These are phyloP conservation scores for Corythornis madagascariensis DNA, from an alignment of 2,113 vertebrate species.

Conservation along the genomic window DNA sequence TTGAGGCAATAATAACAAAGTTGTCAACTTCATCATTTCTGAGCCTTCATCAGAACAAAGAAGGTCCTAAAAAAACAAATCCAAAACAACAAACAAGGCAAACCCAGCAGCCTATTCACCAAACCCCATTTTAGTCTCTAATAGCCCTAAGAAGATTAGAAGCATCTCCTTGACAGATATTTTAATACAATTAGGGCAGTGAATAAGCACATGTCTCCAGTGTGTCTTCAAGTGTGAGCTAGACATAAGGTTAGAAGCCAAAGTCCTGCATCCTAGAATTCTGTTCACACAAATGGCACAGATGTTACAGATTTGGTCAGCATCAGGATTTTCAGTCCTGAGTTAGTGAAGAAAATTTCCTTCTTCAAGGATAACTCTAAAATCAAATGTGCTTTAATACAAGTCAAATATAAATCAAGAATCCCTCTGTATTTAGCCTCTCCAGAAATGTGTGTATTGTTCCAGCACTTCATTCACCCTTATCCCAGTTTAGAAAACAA, in stretches of 20 bases:
- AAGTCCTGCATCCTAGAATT: not conserved
- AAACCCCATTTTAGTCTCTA: not conserved
- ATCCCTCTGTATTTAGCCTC: not conserved
- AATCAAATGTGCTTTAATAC: not conserved
- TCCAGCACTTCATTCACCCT: not conserved
- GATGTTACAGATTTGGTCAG: not conserved
- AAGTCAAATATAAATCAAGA: not conserved
- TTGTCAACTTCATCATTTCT: not conserved
- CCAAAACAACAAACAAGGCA: not conserved
- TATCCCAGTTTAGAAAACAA: not conserved
- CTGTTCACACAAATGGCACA: not conserved
- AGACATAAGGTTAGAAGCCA: not conserved
- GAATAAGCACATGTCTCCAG: not conserved
- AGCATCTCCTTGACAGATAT: not conserved
- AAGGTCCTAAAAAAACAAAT: not conserved
- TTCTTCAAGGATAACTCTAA: not conserved
- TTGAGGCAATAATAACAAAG: not conserved
- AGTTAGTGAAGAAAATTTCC: not conserved
- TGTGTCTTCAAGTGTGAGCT: not conserved
- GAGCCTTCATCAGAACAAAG: not conserved
- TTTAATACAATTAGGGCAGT: not conserved
- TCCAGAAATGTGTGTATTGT: not conserved
- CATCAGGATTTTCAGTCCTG: not conserved
- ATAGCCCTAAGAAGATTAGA: not conserved
- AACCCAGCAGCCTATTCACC: too few relatives aligned